Percentiles rank a stretch among this genome's conserved stretches.
phyloP scores from a whole-genome alignment of 1,140 invertebrate species.

The Pogonognathellus flavescens region DNA sequence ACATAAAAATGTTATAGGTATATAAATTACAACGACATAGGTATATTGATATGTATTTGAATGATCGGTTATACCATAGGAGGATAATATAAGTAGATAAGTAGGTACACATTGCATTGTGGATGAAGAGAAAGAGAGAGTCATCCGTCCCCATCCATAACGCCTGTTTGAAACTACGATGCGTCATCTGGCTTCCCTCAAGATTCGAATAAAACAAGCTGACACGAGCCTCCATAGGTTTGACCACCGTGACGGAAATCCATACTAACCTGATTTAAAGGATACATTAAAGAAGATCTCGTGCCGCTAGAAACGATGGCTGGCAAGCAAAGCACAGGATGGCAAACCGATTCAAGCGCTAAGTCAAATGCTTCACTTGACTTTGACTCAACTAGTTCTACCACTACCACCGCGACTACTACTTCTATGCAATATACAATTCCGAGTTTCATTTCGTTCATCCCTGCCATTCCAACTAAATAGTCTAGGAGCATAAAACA shows the following conservation, averaged over 20 bases:
- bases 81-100: neutral
- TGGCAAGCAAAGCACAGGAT: neutral
- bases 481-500: constrained; percentile 44
- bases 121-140: constrained; percentile 5
- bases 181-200: constrained; percentile 53
- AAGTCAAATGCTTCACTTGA: constrained; percentile 44
- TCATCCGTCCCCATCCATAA: constrained; percentile 24
- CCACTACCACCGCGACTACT: neutral
- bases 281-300: constrained; percentile 49
- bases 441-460: constrained; percentile 23
- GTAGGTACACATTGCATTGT: constrained; percentile 1
- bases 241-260: constrained; percentile 45
- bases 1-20: too few species aligned
- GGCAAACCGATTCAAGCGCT: constrained; percentile 15
- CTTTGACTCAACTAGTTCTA: constrained; percentile 27
- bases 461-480: constrained; percentile 29
- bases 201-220: constrained; percentile 34
- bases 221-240: neutral
- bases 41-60: too few species aligned
- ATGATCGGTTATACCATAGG: too few species aligned
- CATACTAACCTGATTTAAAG: constrained; percentile 49
- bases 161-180: constrained; percentile 38
- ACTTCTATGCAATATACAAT: neutral
- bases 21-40: too few species aligned
- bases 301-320: constrained; percentile 3